Conservation (phyloP, 2,888 invertebrate species). For the Endomychus coccineus region DNA sequence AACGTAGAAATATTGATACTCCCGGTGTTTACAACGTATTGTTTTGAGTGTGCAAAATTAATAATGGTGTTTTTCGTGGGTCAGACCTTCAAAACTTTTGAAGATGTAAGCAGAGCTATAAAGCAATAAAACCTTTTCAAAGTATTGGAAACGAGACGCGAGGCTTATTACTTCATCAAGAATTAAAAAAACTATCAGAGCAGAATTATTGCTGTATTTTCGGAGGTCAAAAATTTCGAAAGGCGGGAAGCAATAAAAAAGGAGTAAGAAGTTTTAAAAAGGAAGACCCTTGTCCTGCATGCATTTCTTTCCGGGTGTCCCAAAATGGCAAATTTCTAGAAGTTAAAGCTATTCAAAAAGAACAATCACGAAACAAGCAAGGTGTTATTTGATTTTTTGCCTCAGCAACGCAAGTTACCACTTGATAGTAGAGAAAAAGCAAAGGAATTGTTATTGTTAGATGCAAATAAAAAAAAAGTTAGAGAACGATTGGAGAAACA, state of each 20-base stretch:
- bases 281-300: slow-evolving; percentile 1
- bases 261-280: slow-evolving; percentile 1
- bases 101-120: no score
- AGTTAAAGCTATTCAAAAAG: background rate
- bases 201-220: slow-evolving; percentile 4
- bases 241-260: background rate
- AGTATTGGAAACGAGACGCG: background rate
- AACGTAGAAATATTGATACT: no score
- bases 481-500: no score
- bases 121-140: no score
- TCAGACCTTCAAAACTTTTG: slow-evolving; percentile 1
- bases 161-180: background rate
- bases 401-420: background rate
- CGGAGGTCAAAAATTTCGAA: background rate
- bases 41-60: no score
- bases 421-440: background rate
- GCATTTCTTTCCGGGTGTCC: slow-evolving; percentile 1
- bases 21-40: no score
- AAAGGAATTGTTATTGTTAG: background rate
- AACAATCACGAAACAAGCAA: background rate
- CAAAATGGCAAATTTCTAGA: slow-evolving; percentile 3
- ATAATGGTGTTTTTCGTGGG: slow-evolving; percentile 1
- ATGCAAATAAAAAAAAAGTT: background rate
- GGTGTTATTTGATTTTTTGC: background rate
- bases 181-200: background rate